These are phyloP conservation scores for Phrynosoma platyrhinos DNA, from an alignment of 2,113 vertebrate species.

Conservation along the genomic window DNA sequence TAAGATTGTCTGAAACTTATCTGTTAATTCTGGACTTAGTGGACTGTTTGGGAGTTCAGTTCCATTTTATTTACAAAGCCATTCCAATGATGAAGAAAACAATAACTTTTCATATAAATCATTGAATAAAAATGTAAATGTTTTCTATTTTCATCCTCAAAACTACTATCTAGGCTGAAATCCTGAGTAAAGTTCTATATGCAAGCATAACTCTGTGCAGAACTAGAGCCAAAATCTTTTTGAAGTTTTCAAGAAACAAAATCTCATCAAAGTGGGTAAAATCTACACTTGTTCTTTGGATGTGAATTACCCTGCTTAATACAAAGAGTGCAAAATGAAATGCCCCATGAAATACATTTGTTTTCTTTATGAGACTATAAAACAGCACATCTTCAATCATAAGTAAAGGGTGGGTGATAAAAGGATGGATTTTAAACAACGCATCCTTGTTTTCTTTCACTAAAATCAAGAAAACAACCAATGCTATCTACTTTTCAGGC, in stretches of 20 bases:
- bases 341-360: slow-evolving; percentile 72
- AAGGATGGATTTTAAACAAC: background rate
- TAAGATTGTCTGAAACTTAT: background rate
- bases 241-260: slow-evolving; percentile 11
- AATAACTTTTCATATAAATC: background rate
- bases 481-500: background rate
- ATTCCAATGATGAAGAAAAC: background rate
- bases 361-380: slow-evolving; percentile 73
- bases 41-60: background rate
- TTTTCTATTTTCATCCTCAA: slow-evolving; percentile 8
- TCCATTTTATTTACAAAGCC: background rate
- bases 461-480: slow-evolving; percentile 7
- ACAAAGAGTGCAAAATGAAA: slow-evolving; percentile 68
- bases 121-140: background rate
- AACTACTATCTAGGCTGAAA: background rate
- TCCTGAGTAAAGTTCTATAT: slow-evolving; percentile 9
- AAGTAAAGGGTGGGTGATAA: background rate
- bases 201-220: background rate
- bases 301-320: slow-evolving; percentile 74
- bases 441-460: background rate
- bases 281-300: slow-evolving; percentile 41
- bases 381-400: slow-evolving; percentile 61
- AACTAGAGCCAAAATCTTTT: slow-evolving; percentile 23
- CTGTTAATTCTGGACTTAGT: background rate
- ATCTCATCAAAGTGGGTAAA: slow-evolving; percentile 17